phyloP scores from a whole-genome alignment of 2,797 vertebrate species.

The Ara ararauna region DNA sequence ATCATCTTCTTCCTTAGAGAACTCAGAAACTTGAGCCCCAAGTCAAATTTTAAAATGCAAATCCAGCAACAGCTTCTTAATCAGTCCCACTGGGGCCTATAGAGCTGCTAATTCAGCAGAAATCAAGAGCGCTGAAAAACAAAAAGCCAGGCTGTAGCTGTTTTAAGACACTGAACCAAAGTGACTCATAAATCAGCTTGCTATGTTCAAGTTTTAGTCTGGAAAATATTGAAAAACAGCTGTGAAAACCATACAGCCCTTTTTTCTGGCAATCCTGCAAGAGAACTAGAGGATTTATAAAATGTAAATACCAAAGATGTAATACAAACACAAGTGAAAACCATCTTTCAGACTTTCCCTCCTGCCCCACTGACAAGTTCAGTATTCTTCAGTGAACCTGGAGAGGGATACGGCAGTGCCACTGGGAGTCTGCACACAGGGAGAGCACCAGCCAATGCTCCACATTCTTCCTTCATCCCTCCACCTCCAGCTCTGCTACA shows the following conservation, averaged over 20 bases:
- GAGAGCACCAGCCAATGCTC: neutral
- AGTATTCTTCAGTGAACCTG: conserved; percentile 58
- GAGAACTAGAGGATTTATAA: conserved; percentile 70
- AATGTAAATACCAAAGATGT: conserved; percentile 68
- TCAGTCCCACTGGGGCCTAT: conserved; percentile 86
- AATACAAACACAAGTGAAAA: conserved; percentile 72
- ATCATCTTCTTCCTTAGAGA: conserved; percentile 65
- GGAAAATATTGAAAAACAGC: conserved; percentile 84
- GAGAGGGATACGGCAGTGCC: conserved; percentile 24
- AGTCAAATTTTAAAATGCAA: conserved; percentile 83
- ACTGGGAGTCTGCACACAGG: conserved; percentile 38
- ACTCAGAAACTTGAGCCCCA: conserved; percentile 72
- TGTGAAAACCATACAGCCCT: conserved; percentile 80
- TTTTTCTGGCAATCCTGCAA: conserved; percentile 65
- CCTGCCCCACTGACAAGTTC: conserved; percentile 35
- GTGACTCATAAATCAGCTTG: conserved; percentile 92
- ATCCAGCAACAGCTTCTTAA: conserved; percentile 88
- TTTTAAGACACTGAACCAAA: conserved; percentile 91
- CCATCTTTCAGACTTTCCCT: conserved; percentile 66
- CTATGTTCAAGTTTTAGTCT: conserved; percentile 86
- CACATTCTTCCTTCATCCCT: neutral
- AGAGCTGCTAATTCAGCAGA: conserved; percentile 95
- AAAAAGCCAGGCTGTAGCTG: conserved; percentile 85
- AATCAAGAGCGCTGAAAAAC: conserved; percentile 90
- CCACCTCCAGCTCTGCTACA: neutral